Evolutionary conservation across 2,888 invertebrate species (phyloP).

Genomic region (Hydrotaea diabolus): DNA sequence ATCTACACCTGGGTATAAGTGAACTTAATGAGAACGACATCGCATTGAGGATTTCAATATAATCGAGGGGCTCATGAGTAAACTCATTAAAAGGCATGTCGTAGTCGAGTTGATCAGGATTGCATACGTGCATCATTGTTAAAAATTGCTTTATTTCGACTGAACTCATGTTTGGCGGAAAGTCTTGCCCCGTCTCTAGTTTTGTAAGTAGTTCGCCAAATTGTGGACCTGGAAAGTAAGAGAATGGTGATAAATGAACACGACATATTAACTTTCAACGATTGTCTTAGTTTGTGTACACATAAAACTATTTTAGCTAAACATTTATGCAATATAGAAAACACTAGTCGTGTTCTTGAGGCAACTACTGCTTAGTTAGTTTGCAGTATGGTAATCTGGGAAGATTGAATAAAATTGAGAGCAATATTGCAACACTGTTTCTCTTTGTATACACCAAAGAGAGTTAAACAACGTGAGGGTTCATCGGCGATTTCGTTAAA

Average conservation of each 20-base stretch:
- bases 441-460: too few species aligned
- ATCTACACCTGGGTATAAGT: slow-evolving; percentile 83
- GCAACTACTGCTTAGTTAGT: too few species aligned
- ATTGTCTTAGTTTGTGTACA: too few species aligned
- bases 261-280: too few species aligned
- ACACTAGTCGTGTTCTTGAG: too few species aligned
- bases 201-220: slow-evolving; percentile 71
- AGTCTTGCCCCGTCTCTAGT: slow-evolving; percentile 65
- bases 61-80: slow-evolving; percentile 70
- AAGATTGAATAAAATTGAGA: too few species aligned
- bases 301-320: too few species aligned
- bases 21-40: slow-evolving; percentile 82
- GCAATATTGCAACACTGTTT: too few species aligned
- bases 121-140: slow-evolving; percentile 75
- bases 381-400: too few species aligned
- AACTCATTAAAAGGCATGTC: slow-evolving; percentile 69
- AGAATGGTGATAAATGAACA: background rate
- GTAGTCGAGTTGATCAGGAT: slow-evolving; percentile 72
- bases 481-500: too few species aligned
- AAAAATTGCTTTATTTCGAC: slow-evolving; percentile 72
- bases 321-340: too few species aligned
- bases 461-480: too few species aligned
- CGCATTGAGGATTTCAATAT: slow-evolving; percentile 74
- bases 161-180: slow-evolving; percentile 48
- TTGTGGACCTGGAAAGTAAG: slow-evolving; percentile 61